phyloP scores from a whole-genome alignment of 2,888 invertebrate species.

The Oligia strigilis region DNA sequence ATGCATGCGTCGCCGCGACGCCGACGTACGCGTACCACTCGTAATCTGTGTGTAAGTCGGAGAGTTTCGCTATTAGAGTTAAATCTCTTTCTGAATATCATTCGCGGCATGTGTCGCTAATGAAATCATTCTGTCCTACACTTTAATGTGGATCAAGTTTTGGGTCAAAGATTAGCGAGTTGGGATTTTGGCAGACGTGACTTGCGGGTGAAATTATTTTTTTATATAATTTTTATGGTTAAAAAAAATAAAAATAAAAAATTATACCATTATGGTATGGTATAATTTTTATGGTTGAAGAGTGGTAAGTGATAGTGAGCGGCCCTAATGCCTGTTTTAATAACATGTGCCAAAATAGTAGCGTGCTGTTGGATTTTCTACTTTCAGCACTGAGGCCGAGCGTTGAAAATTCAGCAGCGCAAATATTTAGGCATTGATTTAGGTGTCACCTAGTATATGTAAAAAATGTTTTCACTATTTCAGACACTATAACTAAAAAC shows the following conservation, averaged over 20 bases:
- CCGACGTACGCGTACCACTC: constrained; percentile 59
- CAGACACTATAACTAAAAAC: not conserved
- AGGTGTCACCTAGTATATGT: not conserved
- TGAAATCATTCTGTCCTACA: constrained; percentile 74
- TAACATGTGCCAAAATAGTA: too few species aligned
- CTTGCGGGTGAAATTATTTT: not conserved
- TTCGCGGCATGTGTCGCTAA: constrained; percentile 76
- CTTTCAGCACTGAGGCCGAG: too few species aligned
- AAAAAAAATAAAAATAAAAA: too few species aligned
- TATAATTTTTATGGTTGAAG: too few species aligned
- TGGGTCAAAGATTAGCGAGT: constrained; percentile 58
- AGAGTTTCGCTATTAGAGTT: constrained; percentile 68
- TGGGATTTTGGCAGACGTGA: constrained; percentile 34
- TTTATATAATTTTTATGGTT: not conserved
- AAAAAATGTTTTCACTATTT: not conserved
- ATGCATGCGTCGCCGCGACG: constrained; percentile 68
- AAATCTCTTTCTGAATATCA: constrained; percentile 75
- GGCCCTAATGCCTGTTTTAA: too few species aligned
- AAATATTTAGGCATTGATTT: not conserved
- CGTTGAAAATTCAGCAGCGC: not conserved
- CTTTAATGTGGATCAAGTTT: constrained; percentile 69
- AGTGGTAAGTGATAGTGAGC: too few species aligned
- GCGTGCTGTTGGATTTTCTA: too few species aligned
- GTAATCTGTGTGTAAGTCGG: constrained; percentile 71
- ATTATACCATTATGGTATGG: too few species aligned